Base-by-base conservation (phyloP, 2,888 invertebrate genomes). In the Sacculina carcini region DNA sequence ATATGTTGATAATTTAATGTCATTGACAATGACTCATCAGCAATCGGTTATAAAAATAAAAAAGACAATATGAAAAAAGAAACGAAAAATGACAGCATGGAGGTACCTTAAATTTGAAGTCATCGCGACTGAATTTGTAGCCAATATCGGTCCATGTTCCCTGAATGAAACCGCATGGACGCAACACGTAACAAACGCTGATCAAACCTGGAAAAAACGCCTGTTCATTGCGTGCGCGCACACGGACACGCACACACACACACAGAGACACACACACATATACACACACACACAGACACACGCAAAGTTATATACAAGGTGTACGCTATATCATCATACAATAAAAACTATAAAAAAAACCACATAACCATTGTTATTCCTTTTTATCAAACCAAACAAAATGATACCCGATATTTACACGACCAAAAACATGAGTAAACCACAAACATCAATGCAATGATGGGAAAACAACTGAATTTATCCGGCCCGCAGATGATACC, bases 111-210 rank as follows among this genome's bases (percentile, higher is more conserved):
- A 89, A 89, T 64, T 85, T 79, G 65, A 87, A 85, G 65, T 87
- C 86, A 61, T 90, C 89, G 63, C 84, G 83, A 63, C 84, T 84
- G 58, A 69, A 64, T 58, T 68, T 68, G 56, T 69, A 69, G 68
- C 90, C 87, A 58, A 89, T 84, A 74, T 94, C 94, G 2, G 87
- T 86, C 58, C 94, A 76, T 31, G 92, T 90, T 67, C 92, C 85
- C 68, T 94, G 94, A 59, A 96, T 74, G 65, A 94, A 89, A 59
- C 92, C 86, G 52, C 80, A 79, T 23, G 94, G 94, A 57, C 90
- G 76, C 52, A 92, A 70, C 24, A 92, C 84, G 67, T 86, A 89
- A n/a, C 87, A 89, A 23, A 84, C 79, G 65, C 89, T 85, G 60
- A 92, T 82, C 58, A 86, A 74, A 52, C 85, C 87, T 21, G 90